These are phyloP conservation scores for Zosterops japonicus DNA, from an alignment of 2,113 vertebrate species.

Conservation along the genomic window DNA sequence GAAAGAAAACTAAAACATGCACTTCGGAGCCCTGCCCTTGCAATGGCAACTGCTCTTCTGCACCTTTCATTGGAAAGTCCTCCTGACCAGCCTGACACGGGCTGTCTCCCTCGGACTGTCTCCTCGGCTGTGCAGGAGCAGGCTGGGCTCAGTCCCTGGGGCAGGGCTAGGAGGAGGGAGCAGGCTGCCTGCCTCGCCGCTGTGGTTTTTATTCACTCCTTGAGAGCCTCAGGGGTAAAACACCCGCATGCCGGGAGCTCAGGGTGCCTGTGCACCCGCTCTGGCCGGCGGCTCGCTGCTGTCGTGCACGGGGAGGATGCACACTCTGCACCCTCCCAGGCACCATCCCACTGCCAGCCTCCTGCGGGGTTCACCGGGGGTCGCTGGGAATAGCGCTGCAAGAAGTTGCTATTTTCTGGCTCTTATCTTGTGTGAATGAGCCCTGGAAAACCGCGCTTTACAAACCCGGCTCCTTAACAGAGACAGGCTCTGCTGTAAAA, in stretches of 20 bases:
- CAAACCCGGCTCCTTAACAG: not conserved
- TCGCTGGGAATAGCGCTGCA: not conserved
- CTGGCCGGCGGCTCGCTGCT: not conserved
- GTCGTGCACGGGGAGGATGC: not conserved
- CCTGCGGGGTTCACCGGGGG: not conserved
- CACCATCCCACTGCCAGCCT: not conserved
- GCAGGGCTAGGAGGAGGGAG: not conserved
- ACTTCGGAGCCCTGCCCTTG: not conserved
- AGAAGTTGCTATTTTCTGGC: not conserved
- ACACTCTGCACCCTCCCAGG: not conserved
- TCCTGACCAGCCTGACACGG: not conserved
- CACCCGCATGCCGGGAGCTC: not conserved
- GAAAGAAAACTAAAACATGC: not conserved
- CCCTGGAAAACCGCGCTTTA: not conserved
- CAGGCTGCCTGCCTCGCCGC: not conserved
- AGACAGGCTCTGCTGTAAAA: not conserved
- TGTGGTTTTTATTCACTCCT: not conserved
- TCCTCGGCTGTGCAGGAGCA: accelerated
- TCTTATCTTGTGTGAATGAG: not conserved
- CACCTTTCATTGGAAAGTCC: not conserved
- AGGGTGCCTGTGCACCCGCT: not conserved
- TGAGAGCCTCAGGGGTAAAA: not conserved
- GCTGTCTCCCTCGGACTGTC: not conserved
- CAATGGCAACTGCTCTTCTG: not conserved
- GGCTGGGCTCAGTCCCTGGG: not conserved